phyloP scores from a whole-genome alignment of 1,140 invertebrate species.

The Ganaspis sp. region DNA sequence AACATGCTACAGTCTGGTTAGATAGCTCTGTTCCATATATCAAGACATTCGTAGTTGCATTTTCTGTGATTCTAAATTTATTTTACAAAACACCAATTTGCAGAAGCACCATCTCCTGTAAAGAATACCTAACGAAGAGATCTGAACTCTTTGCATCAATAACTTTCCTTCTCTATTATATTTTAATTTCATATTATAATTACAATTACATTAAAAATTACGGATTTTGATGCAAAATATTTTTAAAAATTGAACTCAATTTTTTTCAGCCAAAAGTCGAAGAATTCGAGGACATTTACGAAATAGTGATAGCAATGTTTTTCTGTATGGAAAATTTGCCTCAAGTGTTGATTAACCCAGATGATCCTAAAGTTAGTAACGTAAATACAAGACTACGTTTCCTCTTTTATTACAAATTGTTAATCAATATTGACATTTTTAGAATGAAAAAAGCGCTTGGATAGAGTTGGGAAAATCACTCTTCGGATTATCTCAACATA shows the following conservation, averaged over 20 bases:
- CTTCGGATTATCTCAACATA: conserved; percentile 70
- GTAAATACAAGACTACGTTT: background rate
- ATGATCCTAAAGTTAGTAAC: conserved; percentile 74
- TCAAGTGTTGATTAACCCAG: conserved; percentile 73
- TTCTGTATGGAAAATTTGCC: conserved; percentile 76
- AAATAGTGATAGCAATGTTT: conserved; percentile 60
- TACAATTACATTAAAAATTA: too few relatives aligned
- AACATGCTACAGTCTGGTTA: too few relatives aligned
- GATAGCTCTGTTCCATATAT: too few relatives aligned
- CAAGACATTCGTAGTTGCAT: too few relatives aligned
- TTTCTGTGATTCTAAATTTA: too few relatives aligned
- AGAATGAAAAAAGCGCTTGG: conserved; percentile 69
- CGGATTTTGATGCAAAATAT: too few relatives aligned
- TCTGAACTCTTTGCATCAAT: too few relatives aligned
- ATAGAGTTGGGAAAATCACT: conserved; percentile 73
- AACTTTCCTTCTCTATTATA: too few relatives aligned
- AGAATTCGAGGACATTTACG: background rate
- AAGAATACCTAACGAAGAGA: too few relatives aligned
- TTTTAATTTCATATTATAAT: too few relatives aligned
- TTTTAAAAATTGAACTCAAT: background rate
- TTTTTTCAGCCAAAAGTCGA: background rate
- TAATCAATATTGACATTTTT: conserved; percentile 36
- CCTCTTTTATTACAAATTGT: background rate
- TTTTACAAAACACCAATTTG: too few relatives aligned
- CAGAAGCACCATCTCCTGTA: too few relatives aligned